phyloP scores from a whole-genome alignment of 92 coral and sea anemone species.

The Bergia sp. region DNA sequence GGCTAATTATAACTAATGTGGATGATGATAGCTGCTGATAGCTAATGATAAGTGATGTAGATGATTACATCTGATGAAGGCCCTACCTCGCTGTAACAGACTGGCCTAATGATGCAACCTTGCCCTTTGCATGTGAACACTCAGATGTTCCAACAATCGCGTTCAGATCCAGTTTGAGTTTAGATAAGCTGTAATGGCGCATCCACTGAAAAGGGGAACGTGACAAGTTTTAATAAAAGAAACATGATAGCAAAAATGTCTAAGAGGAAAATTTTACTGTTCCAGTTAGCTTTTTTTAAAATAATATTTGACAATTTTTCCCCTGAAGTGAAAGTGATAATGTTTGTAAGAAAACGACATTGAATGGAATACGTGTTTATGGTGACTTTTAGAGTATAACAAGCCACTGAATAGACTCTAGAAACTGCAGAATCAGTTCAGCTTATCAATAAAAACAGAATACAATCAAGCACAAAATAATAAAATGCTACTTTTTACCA shows the following conservation, averaged over 20 bases:
- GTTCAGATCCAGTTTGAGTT: slow-evolving; percentile 90
- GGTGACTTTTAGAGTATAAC: too few relatives aligned
- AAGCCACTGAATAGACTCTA: too few relatives aligned
- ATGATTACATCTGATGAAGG: background rate
- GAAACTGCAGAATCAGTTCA: too few relatives aligned
- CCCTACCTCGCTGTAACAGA: slow-evolving; percentile 95
- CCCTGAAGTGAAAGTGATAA: too few relatives aligned
- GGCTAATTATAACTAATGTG: background rate
- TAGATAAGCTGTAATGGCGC: slow-evolving; percentile 94
- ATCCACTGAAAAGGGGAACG: slow-evolving; percentile 80
- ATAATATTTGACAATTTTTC: too few relatives aligned
- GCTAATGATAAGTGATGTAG: background rate
- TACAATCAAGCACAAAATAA: too few relatives aligned
- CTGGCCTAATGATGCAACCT: slow-evolving; percentile 84
- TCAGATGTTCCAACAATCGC: slow-evolving; percentile 92
- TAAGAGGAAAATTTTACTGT: too few relatives aligned
- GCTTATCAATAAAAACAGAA: too few relatives aligned
- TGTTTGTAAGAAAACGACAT: too few relatives aligned
- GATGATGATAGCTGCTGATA: background rate
- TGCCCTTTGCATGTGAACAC: slow-evolving; percentile 96
- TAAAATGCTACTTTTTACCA: too few relatives aligned
- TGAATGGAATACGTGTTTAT: too few relatives aligned
- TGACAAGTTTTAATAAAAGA: background rate
- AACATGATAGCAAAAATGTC: background rate
- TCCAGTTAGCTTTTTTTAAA: too few relatives aligned